Conservation (phyloP, 2,113 vertebrate species). For the Hemibagrus wyckioides region DNA sequence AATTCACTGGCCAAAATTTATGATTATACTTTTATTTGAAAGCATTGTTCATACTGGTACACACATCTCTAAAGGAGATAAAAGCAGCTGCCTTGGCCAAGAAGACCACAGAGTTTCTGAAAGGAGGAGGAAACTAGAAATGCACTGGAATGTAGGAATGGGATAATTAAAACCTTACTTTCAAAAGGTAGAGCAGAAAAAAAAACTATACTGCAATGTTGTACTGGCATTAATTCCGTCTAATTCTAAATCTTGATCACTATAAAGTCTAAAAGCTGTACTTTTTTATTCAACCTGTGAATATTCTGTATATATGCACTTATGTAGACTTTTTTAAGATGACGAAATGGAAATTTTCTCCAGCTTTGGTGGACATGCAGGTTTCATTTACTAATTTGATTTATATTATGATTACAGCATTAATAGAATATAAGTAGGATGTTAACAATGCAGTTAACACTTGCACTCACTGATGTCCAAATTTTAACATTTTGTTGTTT, state of each 20-base stretch:
- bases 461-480: not conserved
- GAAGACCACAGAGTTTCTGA: constrained; percentile 27
- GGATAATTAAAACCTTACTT: not conserved
- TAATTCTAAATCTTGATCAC: not conserved
- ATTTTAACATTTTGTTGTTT: not conserved
- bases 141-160: not conserved
- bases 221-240: not conserved
- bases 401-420: not conserved
- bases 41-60: constrained; percentile 8
- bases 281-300: not conserved
- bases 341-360: not conserved
- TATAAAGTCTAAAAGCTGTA: not conserved
- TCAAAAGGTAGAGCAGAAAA: not conserved
- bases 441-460: not conserved
- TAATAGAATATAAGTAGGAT: not conserved
- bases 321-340: not conserved
- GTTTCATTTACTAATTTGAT: not conserved
- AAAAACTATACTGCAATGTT: not conserved
- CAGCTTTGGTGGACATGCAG: not conserved
- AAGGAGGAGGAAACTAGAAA: constrained; percentile 23
- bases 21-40: constrained; percentile 30
- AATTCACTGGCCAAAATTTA: constrained; percentile 17
- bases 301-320: not conserved
- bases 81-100: constrained; percentile 36
- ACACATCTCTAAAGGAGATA: not conserved